Percentiles rank a stretch among this genome's conserved stretches.
Evolutionary conservation across 2,888 invertebrate genomes (phyloP).

Genomic region (Lasioglossum leucozonium): DNA sequence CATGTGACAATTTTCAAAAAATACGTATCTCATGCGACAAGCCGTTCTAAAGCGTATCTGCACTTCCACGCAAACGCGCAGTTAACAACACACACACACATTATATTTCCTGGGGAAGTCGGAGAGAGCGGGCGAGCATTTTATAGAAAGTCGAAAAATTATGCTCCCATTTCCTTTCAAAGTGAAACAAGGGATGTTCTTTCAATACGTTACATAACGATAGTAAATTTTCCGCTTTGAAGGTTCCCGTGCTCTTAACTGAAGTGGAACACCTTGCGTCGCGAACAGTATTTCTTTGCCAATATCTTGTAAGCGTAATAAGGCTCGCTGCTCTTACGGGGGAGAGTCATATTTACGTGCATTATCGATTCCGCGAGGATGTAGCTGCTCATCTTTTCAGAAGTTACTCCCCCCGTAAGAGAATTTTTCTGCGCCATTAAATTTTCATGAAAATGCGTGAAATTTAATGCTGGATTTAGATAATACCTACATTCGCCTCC

Average conservation of each 20-base stretch:
- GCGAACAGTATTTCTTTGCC: conserved; percentile 31
- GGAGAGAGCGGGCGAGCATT: neutral
- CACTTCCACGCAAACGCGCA: neutral
- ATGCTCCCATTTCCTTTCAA: conserved; percentile 1
- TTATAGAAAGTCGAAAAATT: conserved; percentile 1
- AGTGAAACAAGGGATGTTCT: conserved; percentile 2
- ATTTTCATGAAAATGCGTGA: conserved; percentile 5
- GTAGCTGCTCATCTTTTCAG: conserved; percentile 3
- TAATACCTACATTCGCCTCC: too few relatives aligned
- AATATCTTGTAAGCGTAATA: conserved; percentile 28
- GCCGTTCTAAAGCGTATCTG: neutral
- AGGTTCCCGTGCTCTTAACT: conserved; percentile 27
- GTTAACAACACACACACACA: neutral
- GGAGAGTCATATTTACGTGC: conserved; percentile 20
- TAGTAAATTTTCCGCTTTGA: conserved; percentile 36
- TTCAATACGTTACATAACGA: conserved; percentile 14
- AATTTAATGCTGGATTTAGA: conserved; percentile 1
- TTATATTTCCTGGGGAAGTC: neutral
- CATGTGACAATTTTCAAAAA: neutral
- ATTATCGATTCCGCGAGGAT: conserved; percentile 17
- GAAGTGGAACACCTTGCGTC: conserved; percentile 25
- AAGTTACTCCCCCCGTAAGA: neutral
- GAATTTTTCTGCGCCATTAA: conserved; percentile 16
- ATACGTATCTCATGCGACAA: neutral
- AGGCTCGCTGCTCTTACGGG: conserved; percentile 13